Evolutionary conservation across 2,888 invertebrate genomes (phyloP).

Genomic region (Trichopria drosophilae): DNA sequence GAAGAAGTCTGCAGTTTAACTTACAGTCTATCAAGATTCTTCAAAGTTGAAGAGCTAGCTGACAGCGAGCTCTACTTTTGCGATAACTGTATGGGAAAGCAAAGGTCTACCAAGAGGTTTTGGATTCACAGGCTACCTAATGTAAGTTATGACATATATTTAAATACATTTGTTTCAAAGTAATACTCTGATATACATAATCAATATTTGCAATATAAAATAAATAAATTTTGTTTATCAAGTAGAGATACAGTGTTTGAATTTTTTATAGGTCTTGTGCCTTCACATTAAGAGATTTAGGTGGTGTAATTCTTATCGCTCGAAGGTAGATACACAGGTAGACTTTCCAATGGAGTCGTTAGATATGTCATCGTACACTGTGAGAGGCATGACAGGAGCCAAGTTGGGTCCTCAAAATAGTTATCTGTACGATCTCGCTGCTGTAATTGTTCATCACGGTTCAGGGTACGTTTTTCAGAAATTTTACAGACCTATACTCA

Average conservation of each 20-base stretch:
- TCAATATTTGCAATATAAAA: not conserved
- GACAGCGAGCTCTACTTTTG: constrained; percentile 83
- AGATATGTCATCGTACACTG: constrained; percentile 78
- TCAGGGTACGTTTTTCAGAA: constrained; percentile 72
- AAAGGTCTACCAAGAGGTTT: constrained; percentile 82
- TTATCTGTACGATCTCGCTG: constrained; percentile 77
- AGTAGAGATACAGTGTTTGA: not conserved
- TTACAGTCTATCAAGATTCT: constrained; percentile 52
- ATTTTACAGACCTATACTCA: too few species aligned
- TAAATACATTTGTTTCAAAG: not conserved
- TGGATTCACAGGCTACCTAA: constrained; percentile 81
- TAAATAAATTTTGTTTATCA: not conserved
- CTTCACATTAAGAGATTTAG: constrained; percentile 82
- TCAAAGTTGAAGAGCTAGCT: constrained; percentile 75
- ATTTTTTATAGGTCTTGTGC: constrained; percentile 67
- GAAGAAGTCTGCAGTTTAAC: constrained; percentile 54
- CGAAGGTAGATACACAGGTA: constrained; percentile 78
- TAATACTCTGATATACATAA: not conserved
- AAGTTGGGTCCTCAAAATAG: constrained; percentile 66
- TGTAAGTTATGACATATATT: constrained; percentile 59
- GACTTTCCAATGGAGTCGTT: constrained; percentile 75
- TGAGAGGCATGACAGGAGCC: constrained; percentile 69
- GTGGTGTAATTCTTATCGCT: constrained; percentile 78
- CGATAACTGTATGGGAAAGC: constrained; percentile 78
- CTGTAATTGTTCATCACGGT: constrained; percentile 81